These are phyloP conservation scores for Microtus pennsylvanicus DNA, from an alignment of 2,113 vertebrate genomes.

Conservation along the genomic window DNA sequence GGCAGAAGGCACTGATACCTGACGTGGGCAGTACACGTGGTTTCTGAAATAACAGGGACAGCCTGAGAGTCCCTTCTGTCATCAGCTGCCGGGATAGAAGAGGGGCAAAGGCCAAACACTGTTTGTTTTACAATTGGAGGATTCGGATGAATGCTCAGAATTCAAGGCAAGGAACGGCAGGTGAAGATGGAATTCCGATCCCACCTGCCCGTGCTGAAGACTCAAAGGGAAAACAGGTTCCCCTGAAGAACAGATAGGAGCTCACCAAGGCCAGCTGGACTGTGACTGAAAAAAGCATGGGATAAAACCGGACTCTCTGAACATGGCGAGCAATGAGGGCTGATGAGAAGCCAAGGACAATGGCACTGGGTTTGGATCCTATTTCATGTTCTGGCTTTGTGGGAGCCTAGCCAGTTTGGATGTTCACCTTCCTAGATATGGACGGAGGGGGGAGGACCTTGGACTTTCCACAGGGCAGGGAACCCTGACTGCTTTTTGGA, in stretches of 20 bases:
- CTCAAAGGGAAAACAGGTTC: neutral
- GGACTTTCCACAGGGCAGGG: no score
- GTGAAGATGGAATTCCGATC: constrained; percentile 18
- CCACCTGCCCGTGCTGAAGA: neutral
- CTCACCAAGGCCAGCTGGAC: no score
- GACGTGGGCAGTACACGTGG: neutral
- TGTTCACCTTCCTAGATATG: no score
- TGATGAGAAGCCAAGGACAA: no score
- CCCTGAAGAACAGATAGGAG: neutral
- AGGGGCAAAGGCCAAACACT: neutral
- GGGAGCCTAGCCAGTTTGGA: no score
- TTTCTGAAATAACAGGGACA: neutral
- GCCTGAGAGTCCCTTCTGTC: neutral
- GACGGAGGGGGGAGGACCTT: no score
- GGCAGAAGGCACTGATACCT: neutral
- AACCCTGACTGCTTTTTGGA: no score
- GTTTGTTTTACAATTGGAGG: neutral
- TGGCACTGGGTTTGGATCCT: no score
- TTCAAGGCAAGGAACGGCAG: neutral
- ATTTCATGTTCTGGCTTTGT: no score
- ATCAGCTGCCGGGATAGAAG: neutral
- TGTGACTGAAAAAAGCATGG: no score
- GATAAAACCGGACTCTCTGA: no score
- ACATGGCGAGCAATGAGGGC: no score
- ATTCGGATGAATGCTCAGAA: constrained; percentile 26